These are phyloP conservation scores for Anarrhichthys ocellatus DNA, from an alignment of 2,113 vertebrate genomes.

Conservation along the genomic window DNA sequence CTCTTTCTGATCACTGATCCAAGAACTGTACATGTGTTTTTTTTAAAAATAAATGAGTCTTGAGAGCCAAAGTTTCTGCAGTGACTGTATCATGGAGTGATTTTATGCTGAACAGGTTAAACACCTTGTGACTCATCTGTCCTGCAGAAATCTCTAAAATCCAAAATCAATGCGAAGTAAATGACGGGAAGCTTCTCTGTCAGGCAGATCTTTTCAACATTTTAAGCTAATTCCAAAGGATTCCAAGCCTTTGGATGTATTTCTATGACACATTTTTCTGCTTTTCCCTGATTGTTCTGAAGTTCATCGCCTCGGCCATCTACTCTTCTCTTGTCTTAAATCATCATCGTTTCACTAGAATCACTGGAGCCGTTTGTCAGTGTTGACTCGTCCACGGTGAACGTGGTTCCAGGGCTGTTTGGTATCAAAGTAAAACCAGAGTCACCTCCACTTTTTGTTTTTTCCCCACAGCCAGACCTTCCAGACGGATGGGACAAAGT, in stretches of 20 bases:
- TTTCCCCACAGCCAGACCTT: not conserved
- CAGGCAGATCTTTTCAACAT: not conserved
- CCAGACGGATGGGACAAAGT: not conserved
- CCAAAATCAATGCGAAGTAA: not conserved
- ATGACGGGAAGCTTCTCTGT: slow-evolving; percentile 2
- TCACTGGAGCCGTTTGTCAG: not conserved
- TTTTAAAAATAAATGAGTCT: not conserved
- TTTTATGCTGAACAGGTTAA: not conserved
- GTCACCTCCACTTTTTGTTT: not conserved
- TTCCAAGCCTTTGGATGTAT: slow-evolving; percentile 9
- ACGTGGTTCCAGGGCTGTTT: slow-evolving; percentile 13
- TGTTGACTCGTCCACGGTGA: not conserved
- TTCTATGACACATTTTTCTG: not conserved
- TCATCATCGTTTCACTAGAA: not conserved
- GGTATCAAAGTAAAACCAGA: slow-evolving; percentile 30
- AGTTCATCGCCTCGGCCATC: not conserved
- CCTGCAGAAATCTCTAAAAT: not conserved
- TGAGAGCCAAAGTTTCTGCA: not conserved
- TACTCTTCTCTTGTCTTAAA: slow-evolving; percentile 44
- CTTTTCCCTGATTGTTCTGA: not conserved
- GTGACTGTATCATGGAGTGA: not conserved
- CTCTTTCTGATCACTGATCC: slow-evolving; percentile 10
- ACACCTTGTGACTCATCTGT: not conserved
- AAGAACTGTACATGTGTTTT: slow-evolving; percentile 5
- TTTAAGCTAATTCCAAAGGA: not conserved